Conservation (phyloP, 2,888 invertebrate species). For the Cephus nigrinus region DNA sequence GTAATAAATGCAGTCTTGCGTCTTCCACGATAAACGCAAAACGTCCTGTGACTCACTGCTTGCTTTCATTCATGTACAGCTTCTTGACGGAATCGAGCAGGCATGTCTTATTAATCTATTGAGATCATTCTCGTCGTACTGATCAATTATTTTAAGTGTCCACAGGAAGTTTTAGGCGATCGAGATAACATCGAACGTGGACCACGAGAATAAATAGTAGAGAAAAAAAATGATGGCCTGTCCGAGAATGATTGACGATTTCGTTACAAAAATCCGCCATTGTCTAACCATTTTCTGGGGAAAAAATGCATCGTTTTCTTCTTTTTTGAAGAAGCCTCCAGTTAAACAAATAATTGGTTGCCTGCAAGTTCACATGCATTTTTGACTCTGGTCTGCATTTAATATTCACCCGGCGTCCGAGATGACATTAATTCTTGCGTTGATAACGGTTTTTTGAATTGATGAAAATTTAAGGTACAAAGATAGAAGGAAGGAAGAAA, state of each 20-base stretch:
- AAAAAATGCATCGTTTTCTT: not conserved
- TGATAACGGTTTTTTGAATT: not conserved
- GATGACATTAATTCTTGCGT: not conserved
- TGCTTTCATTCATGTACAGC: not conserved
- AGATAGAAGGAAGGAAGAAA: not conserved
- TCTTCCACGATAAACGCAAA: not conserved
- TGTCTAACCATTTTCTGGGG: not conserved
- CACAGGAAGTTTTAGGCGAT: not conserved
- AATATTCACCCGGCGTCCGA: not conserved
- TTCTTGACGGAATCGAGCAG: not conserved
- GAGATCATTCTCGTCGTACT: not conserved
- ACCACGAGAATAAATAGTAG: not conserved
- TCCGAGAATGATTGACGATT: not conserved
- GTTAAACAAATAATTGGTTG: not conserved
- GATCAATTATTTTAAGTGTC: not conserved
- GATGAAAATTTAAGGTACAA: not conserved
- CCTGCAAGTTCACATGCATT: not conserved
- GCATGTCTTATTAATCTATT: not conserved
- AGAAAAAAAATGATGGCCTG: not conserved
- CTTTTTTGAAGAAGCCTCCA: not conserved
- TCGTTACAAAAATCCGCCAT: not conserved
- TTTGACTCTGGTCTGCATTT: not conserved
- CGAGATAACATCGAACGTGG: not conserved
- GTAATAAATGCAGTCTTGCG: not conserved
- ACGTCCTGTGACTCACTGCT: not conserved